phyloP scores from a whole-genome alignment of 2,888 invertebrate genomes.

The Parnassius apollo region DNA sequence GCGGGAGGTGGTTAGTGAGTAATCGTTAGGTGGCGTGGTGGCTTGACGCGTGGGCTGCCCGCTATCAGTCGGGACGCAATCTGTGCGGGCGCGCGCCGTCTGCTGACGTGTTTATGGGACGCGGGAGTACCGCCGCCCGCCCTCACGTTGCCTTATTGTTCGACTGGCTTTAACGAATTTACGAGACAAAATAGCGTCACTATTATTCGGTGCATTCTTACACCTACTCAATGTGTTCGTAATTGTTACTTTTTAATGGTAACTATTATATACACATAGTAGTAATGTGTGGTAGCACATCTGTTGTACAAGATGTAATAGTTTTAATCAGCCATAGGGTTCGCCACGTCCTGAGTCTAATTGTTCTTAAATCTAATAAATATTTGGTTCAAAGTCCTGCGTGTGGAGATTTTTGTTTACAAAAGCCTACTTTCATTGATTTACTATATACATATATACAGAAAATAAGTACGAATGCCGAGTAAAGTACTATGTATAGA shows the following conservation, averaged over 20 bases:
- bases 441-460: no score
- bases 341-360: no score
- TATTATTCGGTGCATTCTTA: constrained; percentile 40
- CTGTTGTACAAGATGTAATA: no score
- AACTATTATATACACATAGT: neutral
- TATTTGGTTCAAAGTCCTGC: no score
- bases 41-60: constrained; percentile 51
- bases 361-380: no score
- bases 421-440: no score
- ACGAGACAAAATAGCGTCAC: constrained; percentile 50
- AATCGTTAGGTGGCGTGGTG: constrained; percentile 38
- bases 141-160: constrained; percentile 71
- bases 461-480: no score
- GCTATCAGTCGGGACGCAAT: constrained; percentile 62
- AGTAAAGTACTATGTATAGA: no score
- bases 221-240: constrained; percentile 30
- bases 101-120: constrained; percentile 72
- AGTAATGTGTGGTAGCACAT: no score
- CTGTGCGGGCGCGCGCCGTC: constrained; percentile 63
- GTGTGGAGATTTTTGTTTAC: no score
- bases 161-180: constrained; percentile 66
- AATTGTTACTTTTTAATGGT: constrained; percentile 20
- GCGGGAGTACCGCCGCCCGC: constrained; percentile 60
- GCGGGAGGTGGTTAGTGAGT: constrained; percentile 43
- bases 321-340: no score